Base-by-base conservation (phyloP, 2,113 vertebrate species). In the Semicossyphus pulcher region DNA sequence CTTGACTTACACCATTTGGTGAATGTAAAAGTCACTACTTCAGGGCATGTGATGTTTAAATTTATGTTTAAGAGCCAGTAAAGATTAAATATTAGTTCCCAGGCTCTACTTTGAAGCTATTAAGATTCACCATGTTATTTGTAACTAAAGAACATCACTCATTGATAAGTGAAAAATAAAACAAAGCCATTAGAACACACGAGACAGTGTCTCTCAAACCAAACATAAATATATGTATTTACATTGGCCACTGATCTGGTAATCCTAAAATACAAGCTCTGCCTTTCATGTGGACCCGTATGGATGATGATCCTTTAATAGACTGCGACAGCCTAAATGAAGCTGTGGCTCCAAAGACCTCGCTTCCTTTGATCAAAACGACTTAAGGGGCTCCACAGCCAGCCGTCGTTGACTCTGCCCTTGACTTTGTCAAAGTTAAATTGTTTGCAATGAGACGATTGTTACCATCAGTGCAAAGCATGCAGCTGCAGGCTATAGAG, bases 361-460 rank as follows among this genome's bases (percentile, higher is more conserved):
- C 0, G 12, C 21, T 32, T 53, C 57, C 84, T 88, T 90, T 93
- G 86, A 92, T 93, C 90, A 84, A 69, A 42, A 49, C 39, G 25
- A 68, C 70, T 80, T 53, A 15, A 45, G 72, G 69, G 74, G 69
- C 79, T 72, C 81, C 59, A 49, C 73, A 60, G 65, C 70, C 80
- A 18, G 72, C 73, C 44, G 16, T 58, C 59, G 15, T n/a, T 75
- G 28, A 52, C 81, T 66, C 81, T 41, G 76, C 51, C 88, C 86
- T 91, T 86, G 89, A 87, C 88, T 89, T 87, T 31, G 78, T 91
- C 83, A 81, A 51, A 83, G 82, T 69, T 54, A 80, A 89, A 82
- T 72, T 60, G 63, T 86, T 85, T 85, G 72, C 75, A 78, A 83
- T 66, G 71, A 79, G 61, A 56, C 68, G 59, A 72, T 89, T 81